phyloP scores from a whole-genome alignment of 64 coral and sea anemone species.

The Dendronephthya gigantea region DNA sequence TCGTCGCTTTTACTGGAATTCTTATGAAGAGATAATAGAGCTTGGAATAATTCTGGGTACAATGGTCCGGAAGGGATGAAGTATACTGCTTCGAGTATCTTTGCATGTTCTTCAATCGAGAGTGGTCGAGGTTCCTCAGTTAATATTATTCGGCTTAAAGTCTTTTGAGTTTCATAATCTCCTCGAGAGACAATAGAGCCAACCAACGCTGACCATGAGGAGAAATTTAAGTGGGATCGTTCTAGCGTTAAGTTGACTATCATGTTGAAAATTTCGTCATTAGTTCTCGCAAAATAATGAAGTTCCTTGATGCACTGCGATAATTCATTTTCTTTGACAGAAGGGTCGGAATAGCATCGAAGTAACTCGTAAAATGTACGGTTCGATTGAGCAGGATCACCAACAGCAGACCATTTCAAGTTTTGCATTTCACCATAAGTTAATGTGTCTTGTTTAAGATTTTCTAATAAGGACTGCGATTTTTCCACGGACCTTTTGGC shows the following conservation, averaged over 20 bases:
- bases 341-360: conserved; percentile 66
- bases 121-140: conserved; percentile 39
- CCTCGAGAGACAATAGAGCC: conserved; percentile 53
- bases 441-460: conserved; percentile 24
- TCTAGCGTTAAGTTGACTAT: conserved; percentile 48
- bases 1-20: conserved; percentile 41
- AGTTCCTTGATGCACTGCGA: conserved; percentile 66
- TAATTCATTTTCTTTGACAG: conserved; percentile 56
- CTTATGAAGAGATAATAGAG: conserved; percentile 39
- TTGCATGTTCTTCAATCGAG: conserved; percentile 50
- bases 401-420: conserved; percentile 59
- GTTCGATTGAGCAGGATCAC: conserved; percentile 38
- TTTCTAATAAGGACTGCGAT: background rate
- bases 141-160: conserved; percentile 44
- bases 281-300: conserved; percentile 44
- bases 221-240: conserved; percentile 57
- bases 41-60: conserved; percentile 50
- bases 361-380: conserved; percentile 63
- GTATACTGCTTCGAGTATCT: conserved; percentile 55
- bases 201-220: conserved; percentile 57
- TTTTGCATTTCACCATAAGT: conserved; percentile 51
- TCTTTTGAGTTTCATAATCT: conserved; percentile 40
- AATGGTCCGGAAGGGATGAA: conserved; percentile 72
- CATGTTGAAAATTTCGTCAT: conserved; percentile 24
- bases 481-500: background rate